These are phyloP conservation scores for Entomobrya multifasciata DNA, from an alignment of 2,888 invertebrate genomes.

Conservation along the genomic window DNA sequence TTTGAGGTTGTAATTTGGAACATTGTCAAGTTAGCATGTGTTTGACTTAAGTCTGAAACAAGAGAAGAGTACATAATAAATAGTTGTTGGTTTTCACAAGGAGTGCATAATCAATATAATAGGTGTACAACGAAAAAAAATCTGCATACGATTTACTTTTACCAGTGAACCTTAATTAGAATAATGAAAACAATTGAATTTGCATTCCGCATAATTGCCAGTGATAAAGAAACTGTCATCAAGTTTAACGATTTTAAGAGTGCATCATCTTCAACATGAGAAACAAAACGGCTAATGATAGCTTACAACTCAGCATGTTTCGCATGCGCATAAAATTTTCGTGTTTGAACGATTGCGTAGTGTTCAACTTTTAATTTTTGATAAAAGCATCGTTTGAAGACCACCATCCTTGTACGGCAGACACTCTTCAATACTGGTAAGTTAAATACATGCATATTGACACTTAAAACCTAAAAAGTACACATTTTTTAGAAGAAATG, in stretches of 20 bases:
- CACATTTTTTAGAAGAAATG: too few species aligned
- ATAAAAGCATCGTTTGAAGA: constrained; percentile 12
- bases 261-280: constrained; percentile 2
- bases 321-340: not conserved
- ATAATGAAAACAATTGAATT: constrained; percentile 11
- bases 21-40: constrained; percentile 2
- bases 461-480: too few species aligned
- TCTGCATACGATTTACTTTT: too few species aligned
- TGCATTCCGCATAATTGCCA: not conserved
- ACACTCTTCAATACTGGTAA: too few species aligned
- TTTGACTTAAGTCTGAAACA: not conserved
- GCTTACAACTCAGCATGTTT: not conserved
- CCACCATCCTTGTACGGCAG: not conserved
- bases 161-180: not conserved
- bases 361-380: not conserved
- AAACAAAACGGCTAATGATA: constrained; percentile 8
- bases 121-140: not conserved
- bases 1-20: not conserved
- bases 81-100: constrained; percentile 29
- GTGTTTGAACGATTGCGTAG: not conserved
- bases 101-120: constrained; percentile 1
- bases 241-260: constrained; percentile 4
- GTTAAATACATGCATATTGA: too few species aligned
- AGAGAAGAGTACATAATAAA: constrained; percentile 9
- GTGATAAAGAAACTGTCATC: constrained; percentile 19